Conservation (phyloP, 2,113 vertebrate species). For the Osmerus eperlanus region DNA sequence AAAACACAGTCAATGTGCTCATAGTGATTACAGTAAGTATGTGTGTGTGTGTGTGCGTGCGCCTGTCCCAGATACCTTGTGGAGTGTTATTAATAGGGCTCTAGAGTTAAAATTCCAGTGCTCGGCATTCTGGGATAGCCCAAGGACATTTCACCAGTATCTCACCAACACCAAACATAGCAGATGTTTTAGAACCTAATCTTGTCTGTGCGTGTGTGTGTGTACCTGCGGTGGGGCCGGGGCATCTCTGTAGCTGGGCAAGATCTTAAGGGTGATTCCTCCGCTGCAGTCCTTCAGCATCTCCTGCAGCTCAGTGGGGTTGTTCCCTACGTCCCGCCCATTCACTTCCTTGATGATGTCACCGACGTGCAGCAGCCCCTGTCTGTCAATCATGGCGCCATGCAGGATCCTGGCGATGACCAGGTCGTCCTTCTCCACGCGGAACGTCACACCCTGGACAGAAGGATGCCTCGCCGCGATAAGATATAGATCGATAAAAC, state of each 20-base stretch:
- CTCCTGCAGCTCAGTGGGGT: constrained; percentile 92
- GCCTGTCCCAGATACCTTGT: constrained; percentile 62
- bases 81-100: constrained; percentile 73
- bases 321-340: constrained; percentile 94
- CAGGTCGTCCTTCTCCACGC: constrained; percentile 91
- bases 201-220: background rate
- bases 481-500: no score
- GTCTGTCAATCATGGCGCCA: constrained; percentile 95
- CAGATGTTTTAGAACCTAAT: background rate
- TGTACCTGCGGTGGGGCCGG: constrained; percentile 86
- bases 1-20: constrained; percentile 23
- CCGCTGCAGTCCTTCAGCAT: constrained; percentile 92
- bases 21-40: constrained; percentile 25
- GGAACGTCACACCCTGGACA: constrained; percentile 90
- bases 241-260: constrained; percentile 92
- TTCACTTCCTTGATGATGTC: constrained; percentile 98
- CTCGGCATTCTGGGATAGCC: constrained; percentile 58
- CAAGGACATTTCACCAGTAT: constrained; percentile 27
- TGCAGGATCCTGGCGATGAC: constrained; percentile 96
- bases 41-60: constrained; percentile 15
- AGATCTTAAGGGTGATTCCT: constrained; percentile 92
- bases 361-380: constrained; percentile 94
- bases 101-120: constrained; percentile 53
- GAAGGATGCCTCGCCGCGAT: background rate
- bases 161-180: constrained; percentile 39